Conservation (phyloP, 2,888 invertebrate genomes). For the Nineta flava region DNA sequence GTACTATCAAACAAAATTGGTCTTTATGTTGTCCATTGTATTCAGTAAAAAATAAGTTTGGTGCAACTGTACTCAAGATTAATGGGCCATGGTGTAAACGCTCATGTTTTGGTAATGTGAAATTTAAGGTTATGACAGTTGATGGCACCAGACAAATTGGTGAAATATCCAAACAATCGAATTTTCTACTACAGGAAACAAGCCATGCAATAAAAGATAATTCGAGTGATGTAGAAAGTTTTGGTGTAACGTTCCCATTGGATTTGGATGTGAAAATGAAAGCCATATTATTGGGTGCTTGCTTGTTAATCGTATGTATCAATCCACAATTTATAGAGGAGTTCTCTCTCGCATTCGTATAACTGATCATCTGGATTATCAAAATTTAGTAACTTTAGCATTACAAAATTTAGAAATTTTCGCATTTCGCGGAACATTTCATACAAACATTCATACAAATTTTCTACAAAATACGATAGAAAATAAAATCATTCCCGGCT, state of each 20-base stretch:
- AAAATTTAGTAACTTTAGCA: too few species aligned
- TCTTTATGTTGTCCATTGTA: conserved; percentile 58
- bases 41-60: conserved; percentile 54
- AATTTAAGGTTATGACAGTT: conserved; percentile 48
- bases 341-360: too few species aligned
- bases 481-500: too few species aligned
- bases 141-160: conserved; percentile 69
- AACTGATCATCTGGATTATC: too few species aligned
- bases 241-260: conserved; percentile 77
- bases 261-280: conserved; percentile 78
- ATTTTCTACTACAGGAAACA: conserved; percentile 61
- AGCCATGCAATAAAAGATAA: too few species aligned
- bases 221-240: conserved; percentile 80
- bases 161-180: conserved; percentile 81
- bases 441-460: too few species aligned
- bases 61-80: conserved; percentile 58
- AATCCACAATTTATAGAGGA: too few species aligned
- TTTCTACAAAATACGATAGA: too few species aligned
- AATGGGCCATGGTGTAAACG: conserved; percentile 69
- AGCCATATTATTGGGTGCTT: conserved; percentile 62
- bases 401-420: too few species aligned
- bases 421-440: too few species aligned
- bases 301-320: conserved; percentile 63
- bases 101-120: conserved; percentile 66
- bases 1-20: conserved; percentile 62